A percentile compares a stretch with the other conserved stretches of the same genome.
Evolutionary conservation across 2,113 vertebrate genomes (phyloP).

Genomic region (Eublepharis macularius): DNA sequence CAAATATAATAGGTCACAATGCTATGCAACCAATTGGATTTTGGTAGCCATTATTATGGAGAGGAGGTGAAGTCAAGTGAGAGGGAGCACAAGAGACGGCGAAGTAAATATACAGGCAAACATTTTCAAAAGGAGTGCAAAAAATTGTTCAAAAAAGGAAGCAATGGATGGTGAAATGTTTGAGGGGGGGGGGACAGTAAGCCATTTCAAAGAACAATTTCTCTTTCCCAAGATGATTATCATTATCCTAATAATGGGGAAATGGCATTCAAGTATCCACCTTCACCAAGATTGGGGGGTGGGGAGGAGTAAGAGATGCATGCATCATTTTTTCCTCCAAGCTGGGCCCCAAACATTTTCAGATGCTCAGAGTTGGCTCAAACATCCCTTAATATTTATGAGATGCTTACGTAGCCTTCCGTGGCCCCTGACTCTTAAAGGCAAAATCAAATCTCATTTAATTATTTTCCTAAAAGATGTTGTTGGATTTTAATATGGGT

Average conservation of each 20-base stretch:
- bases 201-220: too few relatives aligned
- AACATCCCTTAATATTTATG: conserved; percentile 68
- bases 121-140: not conserved
- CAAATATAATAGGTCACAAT: not conserved
- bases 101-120: not conserved
- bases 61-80: not conserved
- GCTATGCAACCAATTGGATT: not conserved
- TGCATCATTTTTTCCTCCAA: conserved; percentile 47
- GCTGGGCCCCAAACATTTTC: conserved; percentile 47
- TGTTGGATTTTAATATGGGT: conserved; percentile 75
- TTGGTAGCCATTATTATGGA: not conserved
- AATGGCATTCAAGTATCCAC: too few relatives aligned
- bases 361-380: conserved; percentile 51
- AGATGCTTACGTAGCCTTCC: conserved; percentile 51
- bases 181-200: too few relatives aligned
- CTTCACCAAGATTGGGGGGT: not conserved
- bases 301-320: conserved; percentile 31
- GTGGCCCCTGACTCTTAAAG: conserved; percentile 40
- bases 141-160: not conserved
- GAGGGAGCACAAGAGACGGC: too few relatives aligned
- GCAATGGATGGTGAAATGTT: too few relatives aligned
- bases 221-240: too few relatives aligned
- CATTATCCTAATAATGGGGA: too few relatives aligned
- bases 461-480: conserved; percentile 75
- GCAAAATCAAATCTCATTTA: conserved; percentile 77